phyloP scores from a whole-genome alignment of 2,113 vertebrate species.

The Sylvietta virens region DNA sequence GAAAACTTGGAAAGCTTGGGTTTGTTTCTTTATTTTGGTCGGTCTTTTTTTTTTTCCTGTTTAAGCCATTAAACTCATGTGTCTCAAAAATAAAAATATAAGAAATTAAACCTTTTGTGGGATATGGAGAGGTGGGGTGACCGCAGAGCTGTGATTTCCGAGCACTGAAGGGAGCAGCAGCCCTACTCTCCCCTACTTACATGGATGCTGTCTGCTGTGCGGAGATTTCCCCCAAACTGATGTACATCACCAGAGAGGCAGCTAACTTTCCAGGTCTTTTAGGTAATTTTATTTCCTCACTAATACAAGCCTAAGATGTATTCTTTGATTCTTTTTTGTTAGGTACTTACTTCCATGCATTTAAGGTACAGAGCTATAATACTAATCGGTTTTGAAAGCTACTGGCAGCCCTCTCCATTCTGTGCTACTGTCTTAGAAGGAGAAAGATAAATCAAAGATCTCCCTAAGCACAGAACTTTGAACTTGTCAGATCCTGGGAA shows the following conservation, averaged over 20 bases:
- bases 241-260: accelerated
- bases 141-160: not conserved
- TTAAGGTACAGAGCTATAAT: not conserved
- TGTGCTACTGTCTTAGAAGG: not conserved
- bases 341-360: not conserved
- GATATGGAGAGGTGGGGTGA: not conserved
- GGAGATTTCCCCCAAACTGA: not conserved
- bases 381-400: not conserved
- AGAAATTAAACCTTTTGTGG: not conserved
- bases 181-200: not conserved
- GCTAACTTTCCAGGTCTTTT: not conserved
- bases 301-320: not conserved
- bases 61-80: not conserved
- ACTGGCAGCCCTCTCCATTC: not conserved
- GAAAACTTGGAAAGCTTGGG: not conserved
- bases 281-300: not conserved
- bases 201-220: not conserved
- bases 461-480: slow-evolving; percentile 11
- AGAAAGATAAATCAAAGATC: not conserved
- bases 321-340: not conserved
- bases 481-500: slow-evolving; percentile 14
- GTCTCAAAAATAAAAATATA: not conserved
- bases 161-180: not conserved
- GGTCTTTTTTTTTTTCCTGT: not conserved
- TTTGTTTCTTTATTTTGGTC: not conserved